Percentiles rank a stretch among this genome's conserved stretches.
Evolutionary conservation across 2,113 vertebrate genomes (phyloP).

Genomic region (Microtus pennsylvanicus): DNA sequence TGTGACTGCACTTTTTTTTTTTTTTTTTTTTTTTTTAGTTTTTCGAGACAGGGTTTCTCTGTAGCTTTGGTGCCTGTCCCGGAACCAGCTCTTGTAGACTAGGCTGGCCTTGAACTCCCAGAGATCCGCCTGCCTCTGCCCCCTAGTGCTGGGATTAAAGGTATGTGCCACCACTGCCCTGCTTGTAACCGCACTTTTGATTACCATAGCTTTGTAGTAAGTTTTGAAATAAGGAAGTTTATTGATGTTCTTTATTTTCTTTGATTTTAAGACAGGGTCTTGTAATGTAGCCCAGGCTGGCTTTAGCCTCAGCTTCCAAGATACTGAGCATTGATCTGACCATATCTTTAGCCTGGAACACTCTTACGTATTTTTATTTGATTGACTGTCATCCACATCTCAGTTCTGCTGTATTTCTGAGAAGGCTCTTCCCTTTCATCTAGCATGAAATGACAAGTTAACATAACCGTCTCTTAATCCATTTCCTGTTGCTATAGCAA

Average conservation of each 20-base stretch:
- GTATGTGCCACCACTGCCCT: too few species aligned
- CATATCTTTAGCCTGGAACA: neutral
- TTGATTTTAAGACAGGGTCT: neutral
- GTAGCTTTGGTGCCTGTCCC: too few species aligned
- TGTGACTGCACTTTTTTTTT: neutral
- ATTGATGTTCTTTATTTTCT: neutral
- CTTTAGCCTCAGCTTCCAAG: neutral
- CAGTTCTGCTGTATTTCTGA: conserved; percentile 28
- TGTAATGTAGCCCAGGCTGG: neutral
- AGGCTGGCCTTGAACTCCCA: too few species aligned
- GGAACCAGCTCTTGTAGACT: too few species aligned
- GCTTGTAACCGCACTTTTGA: neutral
- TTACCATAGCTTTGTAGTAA: neutral
- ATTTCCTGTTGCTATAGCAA: neutral
- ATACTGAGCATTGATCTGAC: neutral
- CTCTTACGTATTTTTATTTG: neutral
- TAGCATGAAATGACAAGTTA: conserved; percentile 16
- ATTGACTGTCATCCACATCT: neutral
- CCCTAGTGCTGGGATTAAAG: too few species aligned
- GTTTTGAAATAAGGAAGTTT: neutral
- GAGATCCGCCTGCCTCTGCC: too few species aligned
- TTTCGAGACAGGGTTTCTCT: too few species aligned
- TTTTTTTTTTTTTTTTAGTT: too few species aligned
- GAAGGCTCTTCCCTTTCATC: conserved; percentile 1
- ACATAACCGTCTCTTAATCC: neutral